A percentile compares a stretch with the other conserved stretches of the same genome.
Evolutionary conservation across 2,888 invertebrate genomes (phyloP).

Genomic region (Drosophila kuntzei): DNA sequence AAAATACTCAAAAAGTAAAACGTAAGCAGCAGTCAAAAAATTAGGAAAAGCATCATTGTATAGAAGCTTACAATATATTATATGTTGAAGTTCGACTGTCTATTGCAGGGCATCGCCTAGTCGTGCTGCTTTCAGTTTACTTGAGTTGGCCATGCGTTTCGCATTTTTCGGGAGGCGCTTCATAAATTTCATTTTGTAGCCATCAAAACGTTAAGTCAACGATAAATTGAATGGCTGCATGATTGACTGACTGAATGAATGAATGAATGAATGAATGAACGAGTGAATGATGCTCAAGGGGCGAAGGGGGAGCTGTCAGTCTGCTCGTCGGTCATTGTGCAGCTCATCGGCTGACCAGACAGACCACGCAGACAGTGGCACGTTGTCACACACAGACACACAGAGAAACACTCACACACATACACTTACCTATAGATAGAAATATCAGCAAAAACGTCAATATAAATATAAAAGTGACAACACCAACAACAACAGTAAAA

Average conservation of each 20-base stretch:
- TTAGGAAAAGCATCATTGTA: background rate
- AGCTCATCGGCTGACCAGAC: slow-evolving; percentile 51
- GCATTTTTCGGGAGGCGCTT: slow-evolving; percentile 21
- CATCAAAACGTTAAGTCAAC: slow-evolving; percentile 79
- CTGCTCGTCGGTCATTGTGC: slow-evolving; percentile 63
- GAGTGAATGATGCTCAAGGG: background rate
- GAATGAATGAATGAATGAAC: slow-evolving; percentile 53
- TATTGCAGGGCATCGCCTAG: background rate
- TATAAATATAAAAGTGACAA: slow-evolving; percentile 63
- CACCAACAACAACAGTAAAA: slow-evolving; percentile 33
- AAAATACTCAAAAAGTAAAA: too few relatives aligned
- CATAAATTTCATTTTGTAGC: slow-evolving; percentile 78
- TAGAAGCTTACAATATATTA: too few relatives aligned
- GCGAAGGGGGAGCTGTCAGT: background rate
- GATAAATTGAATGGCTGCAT: slow-evolving; percentile 76
- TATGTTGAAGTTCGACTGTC: too few relatives aligned
- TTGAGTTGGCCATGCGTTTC: background rate
- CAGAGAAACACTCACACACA: slow-evolving; percentile 12
- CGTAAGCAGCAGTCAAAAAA: background rate
- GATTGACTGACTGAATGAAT: slow-evolving; percentile 69
- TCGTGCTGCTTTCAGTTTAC: background rate
- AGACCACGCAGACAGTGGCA: slow-evolving; percentile 14
- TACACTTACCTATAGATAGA: slow-evolving; percentile 31
- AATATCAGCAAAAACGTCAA: slow-evolving; percentile 50
- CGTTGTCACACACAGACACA: slow-evolving; percentile 7